Evolutionary conservation across 2,888 invertebrate genomes (phyloP), one percentile per base, ranked within the genome.

Genomic region (Antheraea yamamai): DNA sequence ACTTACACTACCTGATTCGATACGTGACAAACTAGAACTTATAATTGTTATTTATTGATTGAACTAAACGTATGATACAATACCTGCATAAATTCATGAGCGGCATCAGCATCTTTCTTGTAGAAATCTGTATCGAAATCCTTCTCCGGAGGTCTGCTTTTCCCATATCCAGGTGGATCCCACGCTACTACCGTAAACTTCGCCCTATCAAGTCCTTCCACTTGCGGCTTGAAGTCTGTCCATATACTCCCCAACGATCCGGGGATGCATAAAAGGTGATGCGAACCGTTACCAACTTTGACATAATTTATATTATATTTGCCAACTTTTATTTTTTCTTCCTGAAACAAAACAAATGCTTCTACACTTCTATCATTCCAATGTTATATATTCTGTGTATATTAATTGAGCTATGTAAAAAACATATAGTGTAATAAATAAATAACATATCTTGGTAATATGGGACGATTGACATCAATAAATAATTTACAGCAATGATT

Each of bases 111-210:
- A 94, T 98, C 98, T 78, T 95, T 95, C 75, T 96, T 95, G 82
- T 96, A 97, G 87, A 97, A 98, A 81, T 97, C 95, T 0, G 93
- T 82, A 0, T 95, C 92, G 86, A 97, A 98, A n/a, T 96, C 92
- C 79, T 97, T 95, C 47, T 96, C 93, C 0, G 98, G 98, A 0
- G 98, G 98, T 78, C 97, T 95, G 77, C 98, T 98, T 77, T 96
- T 96, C 0, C 98, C 98, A 92, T 98, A 98, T 0, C 98, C 98
- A 0, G 97, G 97, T 0, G 98, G 98, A 90, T 98, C 98, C 97
- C 97, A 97, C 0, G 96, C 97, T 14, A 97, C 89, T 47, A 97
- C 79, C 1, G 96, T 97, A 79, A 97, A 96, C 83, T 96, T 95
- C 3, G 95, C 90, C 78, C 88, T 91, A 85, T 97, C 93, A 55